Evolutionary conservation across 2,113 vertebrate species (phyloP), one percentile per base, ranked within the genome.

Genomic region (Columbina picui): DNA sequence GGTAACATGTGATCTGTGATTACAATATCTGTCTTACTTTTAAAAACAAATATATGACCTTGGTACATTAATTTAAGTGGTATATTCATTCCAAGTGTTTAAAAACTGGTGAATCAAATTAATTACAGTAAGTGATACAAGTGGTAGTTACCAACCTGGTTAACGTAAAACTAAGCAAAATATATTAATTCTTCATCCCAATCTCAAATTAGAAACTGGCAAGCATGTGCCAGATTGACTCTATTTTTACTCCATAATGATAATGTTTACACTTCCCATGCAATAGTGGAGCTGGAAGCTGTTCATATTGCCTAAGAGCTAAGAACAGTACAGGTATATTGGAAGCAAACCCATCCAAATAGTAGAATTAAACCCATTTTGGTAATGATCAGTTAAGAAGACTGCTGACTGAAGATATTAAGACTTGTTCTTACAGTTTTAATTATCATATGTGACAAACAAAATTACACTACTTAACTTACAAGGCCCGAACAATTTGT

Each of bases 301-400:
- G 20, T 81, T 38, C 21, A 2, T 6, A 30, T 45, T 38, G 5
- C 3, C 6, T 39, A 34, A 11, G 3, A 77, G 14, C 9, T 70
- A 52, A 39, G 61, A 89, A 89, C 23, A 2, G 1, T 69, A 11
- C 7, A 43, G 6, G 13, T 19, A 14, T 5, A 16, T 74, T 56
- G 41, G 53, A 90, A 65, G 10, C 7, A 80, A 81, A 56, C 8
- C 12, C 6, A 41, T 45, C 3, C 4, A 27, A 80, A 55, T 1
- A 32, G 5, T 26, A 63, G n/a, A 71, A 53, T 19, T 63, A 57
- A 79, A 12, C 5, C 4, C 1, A 8, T n/a, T 39, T 47, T 47
- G 6, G 3, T 41, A 7, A 32, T 59, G 7, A n/a, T 0, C 12
- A 23, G 7, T n/a, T 82, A 26, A 34, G 8, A 30, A 63, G 1